Conservation (phyloP, 2,113 vertebrate species). For the Mustela nigripes region DNA sequence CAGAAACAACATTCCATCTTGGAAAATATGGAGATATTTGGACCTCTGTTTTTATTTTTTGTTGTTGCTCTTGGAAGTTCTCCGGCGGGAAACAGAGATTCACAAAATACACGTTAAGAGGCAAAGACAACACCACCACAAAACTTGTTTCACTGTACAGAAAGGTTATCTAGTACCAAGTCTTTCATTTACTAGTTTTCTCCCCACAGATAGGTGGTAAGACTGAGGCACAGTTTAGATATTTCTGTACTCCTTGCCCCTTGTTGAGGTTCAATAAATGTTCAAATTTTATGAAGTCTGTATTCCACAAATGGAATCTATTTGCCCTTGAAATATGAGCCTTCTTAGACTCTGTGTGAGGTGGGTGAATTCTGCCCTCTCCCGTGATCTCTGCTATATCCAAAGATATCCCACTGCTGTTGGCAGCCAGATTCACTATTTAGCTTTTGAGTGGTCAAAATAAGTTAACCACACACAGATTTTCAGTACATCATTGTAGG, state of each 20-base stretch:
- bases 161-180: not conserved
- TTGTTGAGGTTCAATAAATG: not conserved
- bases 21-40: constrained; percentile 21
- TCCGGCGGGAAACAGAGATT: not conserved
- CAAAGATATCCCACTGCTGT: not conserved
- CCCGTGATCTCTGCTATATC: not conserved
- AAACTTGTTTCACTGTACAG: not conserved
- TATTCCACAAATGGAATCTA: not conserved
- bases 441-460: not conserved
- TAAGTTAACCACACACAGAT: not conserved
- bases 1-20: constrained; percentile 8
- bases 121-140: not conserved
- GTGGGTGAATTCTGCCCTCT: not conserved
- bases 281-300: not conserved
- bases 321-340: not conserved
- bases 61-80: constrained; percentile 45
- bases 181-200: not conserved
- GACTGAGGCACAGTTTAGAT: not conserved
- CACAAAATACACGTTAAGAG: not conserved
- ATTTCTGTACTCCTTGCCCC: not conserved
- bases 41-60: constrained; percentile 7
- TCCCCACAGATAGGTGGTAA: not conserved
- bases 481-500: not conserved
- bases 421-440: not conserved
- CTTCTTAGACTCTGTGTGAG: not conserved